Conservation (phyloP, 2,797 vertebrate genomes). For the Botia almorhae region DNA sequence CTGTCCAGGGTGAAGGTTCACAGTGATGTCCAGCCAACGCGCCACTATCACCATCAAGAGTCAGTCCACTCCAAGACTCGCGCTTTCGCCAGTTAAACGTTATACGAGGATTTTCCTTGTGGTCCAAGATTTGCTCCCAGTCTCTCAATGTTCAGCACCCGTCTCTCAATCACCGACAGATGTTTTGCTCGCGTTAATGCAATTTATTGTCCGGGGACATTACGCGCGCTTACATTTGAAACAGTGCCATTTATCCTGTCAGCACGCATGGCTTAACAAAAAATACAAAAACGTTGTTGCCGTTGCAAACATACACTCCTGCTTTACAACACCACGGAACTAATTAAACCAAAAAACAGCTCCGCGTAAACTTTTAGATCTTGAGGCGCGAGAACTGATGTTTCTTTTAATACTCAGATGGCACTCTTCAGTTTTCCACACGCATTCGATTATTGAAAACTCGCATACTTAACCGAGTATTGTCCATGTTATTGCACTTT, state of each 20-base stretch:
- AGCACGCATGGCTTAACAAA: constrained; percentile 5
- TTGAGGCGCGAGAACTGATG: too few species aligned
- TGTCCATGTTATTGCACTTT: not conserved
- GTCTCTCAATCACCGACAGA: constrained; percentile 32
- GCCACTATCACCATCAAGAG: not conserved
- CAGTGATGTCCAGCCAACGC: constrained; percentile 26
- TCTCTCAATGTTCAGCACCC: constrained; percentile 5
- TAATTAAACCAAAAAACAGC: too few species aligned
- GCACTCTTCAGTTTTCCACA: too few species aligned
- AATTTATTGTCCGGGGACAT: constrained; percentile 11
- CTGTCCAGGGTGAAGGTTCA: constrained; percentile 33
- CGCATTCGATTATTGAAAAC: not conserved
- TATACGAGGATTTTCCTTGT: not conserved
- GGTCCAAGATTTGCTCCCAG: constrained; percentile 12
- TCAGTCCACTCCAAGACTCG: constrained; percentile 9
- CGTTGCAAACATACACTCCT: too few species aligned
- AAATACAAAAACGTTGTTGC: too few species aligned
- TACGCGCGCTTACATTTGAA: constrained; percentile 30
- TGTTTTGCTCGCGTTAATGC: constrained; percentile 34
- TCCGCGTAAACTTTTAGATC: too few species aligned
- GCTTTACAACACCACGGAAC: too few species aligned
- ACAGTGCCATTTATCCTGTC: not conserved
- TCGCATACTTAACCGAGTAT: not conserved
- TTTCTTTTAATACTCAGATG: too few species aligned
- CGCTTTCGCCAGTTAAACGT: not conserved